phyloP scores from a whole-genome alignment of 2,888 invertebrate species.

The Hydropsyche betteni region DNA sequence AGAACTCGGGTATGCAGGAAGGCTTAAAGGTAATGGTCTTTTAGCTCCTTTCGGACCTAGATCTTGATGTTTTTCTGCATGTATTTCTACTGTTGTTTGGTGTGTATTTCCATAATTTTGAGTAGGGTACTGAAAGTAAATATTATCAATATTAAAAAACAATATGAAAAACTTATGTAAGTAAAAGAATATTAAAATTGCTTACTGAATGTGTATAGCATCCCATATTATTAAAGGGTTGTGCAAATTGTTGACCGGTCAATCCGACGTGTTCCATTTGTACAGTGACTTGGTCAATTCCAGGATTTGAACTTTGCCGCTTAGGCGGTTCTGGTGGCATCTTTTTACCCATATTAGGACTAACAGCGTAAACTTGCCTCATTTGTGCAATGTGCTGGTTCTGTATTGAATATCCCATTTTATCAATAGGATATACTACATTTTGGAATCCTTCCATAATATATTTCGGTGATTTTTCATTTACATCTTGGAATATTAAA shows the following conservation, averaged over 20 bases:
- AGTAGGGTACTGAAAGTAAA: constrained; percentile 58
- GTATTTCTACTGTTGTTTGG: constrained; percentile 71
- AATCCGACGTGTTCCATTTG: constrained; percentile 51
- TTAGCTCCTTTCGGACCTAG: constrained; percentile 53
- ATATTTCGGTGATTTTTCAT: constrained; percentile 51
- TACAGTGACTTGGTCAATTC: constrained; percentile 51
- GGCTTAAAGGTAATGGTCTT: constrained; percentile 68
- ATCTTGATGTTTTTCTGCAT: constrained; percentile 60
- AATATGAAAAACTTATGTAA: neutral
- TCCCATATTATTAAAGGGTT: constrained; percentile 45
- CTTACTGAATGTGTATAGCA: constrained; percentile 49
- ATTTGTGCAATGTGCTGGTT: constrained; percentile 56
- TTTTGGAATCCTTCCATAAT: constrained; percentile 52
- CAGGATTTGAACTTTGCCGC: constrained; percentile 66
- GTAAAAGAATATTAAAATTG: neutral
- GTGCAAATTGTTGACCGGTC: constrained; percentile 37
- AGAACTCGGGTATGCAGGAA: constrained; percentile 73
- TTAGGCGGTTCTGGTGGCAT: constrained; percentile 85
- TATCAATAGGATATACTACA: constrained; percentile 61
- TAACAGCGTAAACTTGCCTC: constrained; percentile 70
- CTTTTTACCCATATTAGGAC: constrained; percentile 79
- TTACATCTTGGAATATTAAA: constrained; percentile 51
- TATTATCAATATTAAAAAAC: constrained; percentile 22
- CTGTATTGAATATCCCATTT: constrained; percentile 63
- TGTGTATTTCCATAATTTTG: constrained; percentile 62